Conservation (phyloP, 2,797 vertebrate genomes). For the Tragopan temminckii region DNA sequence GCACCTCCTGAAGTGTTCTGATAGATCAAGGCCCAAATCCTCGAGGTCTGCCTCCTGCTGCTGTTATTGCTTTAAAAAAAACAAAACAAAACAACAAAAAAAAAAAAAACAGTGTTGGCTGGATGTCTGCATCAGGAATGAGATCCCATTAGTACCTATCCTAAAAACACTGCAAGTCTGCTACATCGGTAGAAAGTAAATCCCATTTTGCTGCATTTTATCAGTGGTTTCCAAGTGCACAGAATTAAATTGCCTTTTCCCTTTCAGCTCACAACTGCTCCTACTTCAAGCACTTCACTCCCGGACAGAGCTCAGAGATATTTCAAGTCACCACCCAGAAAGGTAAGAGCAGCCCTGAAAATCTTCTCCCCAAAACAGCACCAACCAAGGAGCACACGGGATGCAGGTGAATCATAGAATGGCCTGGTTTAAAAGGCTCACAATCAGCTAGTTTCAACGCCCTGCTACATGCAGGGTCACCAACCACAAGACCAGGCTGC, state of each 20-base stretch:
- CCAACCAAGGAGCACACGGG: too few relatives aligned
- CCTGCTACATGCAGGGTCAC: too few relatives aligned
- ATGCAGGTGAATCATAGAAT: too few relatives aligned
- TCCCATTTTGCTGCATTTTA: not conserved
- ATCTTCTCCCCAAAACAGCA: not conserved
- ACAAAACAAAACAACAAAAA: too few relatives aligned
- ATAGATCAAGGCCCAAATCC: not conserved
- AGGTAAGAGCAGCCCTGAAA: conserved; percentile 82
- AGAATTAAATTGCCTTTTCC: not conserved
- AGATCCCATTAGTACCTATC: not conserved
- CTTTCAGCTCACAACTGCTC: conserved; percentile 92
- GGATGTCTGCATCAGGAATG: not conserved
- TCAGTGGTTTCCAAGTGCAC: not conserved
- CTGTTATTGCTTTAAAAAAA: not conserved
- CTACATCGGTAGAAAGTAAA: not conserved
- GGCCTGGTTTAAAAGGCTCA: too few relatives aligned
- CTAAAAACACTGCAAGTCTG: not conserved
- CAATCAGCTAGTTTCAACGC: too few relatives aligned
- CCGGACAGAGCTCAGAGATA: conserved; percentile 93
- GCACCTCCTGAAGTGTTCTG: not conserved
- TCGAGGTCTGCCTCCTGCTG: not conserved
- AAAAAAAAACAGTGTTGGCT: too few relatives aligned
- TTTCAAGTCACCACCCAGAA: conserved; percentile 98
- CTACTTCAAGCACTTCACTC: conserved; percentile 98
- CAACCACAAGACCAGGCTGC: too few relatives aligned